phyloP scores from a whole-genome alignment of 2,113 vertebrate species.

The Percina caprodes region DNA sequence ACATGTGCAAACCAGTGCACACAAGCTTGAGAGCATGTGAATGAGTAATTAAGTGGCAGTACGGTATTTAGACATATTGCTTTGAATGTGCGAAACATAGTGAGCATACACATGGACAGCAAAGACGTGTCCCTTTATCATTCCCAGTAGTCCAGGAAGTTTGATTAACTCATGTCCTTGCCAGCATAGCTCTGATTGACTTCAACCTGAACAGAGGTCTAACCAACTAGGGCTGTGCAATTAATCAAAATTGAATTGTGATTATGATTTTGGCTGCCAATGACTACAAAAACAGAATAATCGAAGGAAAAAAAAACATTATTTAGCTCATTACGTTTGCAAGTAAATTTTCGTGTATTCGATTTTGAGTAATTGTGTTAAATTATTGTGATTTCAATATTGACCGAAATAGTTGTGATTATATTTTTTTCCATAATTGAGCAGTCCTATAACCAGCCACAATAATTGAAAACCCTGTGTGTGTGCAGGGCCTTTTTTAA shows the following conservation, averaged over 20 bases:
- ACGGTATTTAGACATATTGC: neutral
- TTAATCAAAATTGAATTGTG: no score
- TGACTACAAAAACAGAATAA: no score
- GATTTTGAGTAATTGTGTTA: no score
- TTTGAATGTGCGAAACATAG: neutral
- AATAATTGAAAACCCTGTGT: neutral
- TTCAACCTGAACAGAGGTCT: neutral
- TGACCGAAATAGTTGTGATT: no score
- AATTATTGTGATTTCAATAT: no score
- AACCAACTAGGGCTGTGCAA: no score
- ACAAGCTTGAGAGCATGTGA: neutral
- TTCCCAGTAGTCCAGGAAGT: neutral
- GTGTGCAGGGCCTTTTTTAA: neutral
- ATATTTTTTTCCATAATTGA: no score
- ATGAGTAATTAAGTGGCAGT: neutral
- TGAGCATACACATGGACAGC: neutral
- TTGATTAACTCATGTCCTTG: neutral
- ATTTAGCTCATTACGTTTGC: no score
- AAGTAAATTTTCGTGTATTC: no score
- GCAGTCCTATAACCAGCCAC: no score
- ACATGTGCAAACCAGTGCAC: neutral
- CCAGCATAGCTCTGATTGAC: neutral
- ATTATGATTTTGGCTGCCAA: no score
- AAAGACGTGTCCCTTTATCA: neutral
- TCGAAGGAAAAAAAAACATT: no score